These are phyloP conservation scores for Alligator sinensis DNA, from an alignment of 2,113 vertebrate genomes.

Conservation along the genomic window DNA sequence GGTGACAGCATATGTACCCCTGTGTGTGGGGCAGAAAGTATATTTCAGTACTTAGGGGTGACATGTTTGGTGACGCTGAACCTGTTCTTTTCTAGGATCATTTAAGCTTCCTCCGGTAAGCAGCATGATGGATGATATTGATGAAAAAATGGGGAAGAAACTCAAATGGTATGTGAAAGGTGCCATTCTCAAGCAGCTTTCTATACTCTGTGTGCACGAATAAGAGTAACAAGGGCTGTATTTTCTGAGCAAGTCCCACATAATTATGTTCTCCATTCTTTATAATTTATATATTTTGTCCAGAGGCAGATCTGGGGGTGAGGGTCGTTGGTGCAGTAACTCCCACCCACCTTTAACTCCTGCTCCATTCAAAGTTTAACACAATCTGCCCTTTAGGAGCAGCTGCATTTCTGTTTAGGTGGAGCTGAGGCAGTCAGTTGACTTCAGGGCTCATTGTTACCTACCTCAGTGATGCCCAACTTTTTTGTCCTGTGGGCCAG, in stretches of 20 bases:
- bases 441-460: too few relatives aligned
- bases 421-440: too few relatives aligned
- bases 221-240: not conserved
- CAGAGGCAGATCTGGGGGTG: too few relatives aligned
- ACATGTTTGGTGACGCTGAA: not conserved
- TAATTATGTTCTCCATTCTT: not conserved
- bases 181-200: not conserved
- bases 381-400: too few relatives aligned
- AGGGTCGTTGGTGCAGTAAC: too few relatives aligned
- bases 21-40: not conserved
- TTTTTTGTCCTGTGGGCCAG: too few relatives aligned
- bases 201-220: not conserved
- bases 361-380: too few relatives aligned
- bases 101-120: conserved; percentile 75
- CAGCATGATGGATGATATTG: conserved; percentile 81
- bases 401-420: too few relatives aligned
- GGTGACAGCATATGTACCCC: not conserved
- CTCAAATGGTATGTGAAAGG: conserved; percentile 74
- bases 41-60: not conserved
- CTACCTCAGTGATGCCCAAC: too few relatives aligned
- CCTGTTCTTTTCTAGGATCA: conserved; percentile 71
- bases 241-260: not conserved
- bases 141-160: conserved; percentile 78
- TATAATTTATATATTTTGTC: not conserved
- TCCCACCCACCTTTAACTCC: too few relatives aligned